A percentile compares a stretch with the other conserved stretches of the same genome.
Conservation (phyloP, 2,888 invertebrate species). For the Nephrocerus scutellatus region DNA sequence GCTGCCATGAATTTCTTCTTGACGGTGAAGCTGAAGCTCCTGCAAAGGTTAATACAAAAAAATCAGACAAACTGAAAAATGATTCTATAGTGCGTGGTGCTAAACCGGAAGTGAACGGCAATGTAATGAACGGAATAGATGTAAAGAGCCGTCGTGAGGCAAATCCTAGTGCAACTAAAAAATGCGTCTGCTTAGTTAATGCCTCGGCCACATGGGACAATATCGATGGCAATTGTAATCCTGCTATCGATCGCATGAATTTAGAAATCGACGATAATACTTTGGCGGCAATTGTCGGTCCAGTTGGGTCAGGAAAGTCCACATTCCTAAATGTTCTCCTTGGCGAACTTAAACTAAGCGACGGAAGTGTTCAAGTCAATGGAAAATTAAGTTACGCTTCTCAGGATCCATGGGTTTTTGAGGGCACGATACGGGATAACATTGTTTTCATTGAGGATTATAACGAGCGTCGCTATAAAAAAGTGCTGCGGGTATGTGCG, state of each 20-base stretch:
- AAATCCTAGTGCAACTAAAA: conserved; percentile 28
- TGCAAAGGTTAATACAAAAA: conserved; percentile 37
- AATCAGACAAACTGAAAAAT: conserved; percentile 19
- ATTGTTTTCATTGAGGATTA: conserved; percentile 75
- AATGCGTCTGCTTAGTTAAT: conserved; percentile 45
- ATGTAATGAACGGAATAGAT: conserved; percentile 12
- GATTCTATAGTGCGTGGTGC: conserved; percentile 7
- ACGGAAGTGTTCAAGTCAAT: conserved; percentile 54
- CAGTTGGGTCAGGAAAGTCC: conserved; percentile 70
- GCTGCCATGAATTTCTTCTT: conserved; percentile 62
- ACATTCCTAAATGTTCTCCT: conserved; percentile 67
- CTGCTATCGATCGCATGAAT: conserved; percentile 47
- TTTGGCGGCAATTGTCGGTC: conserved; percentile 56
- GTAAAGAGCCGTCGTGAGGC: conserved; percentile 26
- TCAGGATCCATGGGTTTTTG: conserved; percentile 79
- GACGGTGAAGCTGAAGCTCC: conserved; percentile 33
- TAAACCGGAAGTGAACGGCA: conserved; percentile 14
- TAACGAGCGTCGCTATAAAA: conserved; percentile 53
- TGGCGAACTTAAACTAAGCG: conserved; percentile 57
- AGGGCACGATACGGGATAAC: conserved; percentile 79
- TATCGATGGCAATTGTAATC: conserved; percentile 29
- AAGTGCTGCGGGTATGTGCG: conserved; percentile 55
- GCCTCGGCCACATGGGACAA: conserved; percentile 52
- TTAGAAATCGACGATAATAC: conserved; percentile 41
- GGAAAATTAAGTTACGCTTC: conserved; percentile 70